Percentiles rank a stretch among this genome's conserved stretches.
Conservation (phyloP, 2,888 invertebrate genomes). For the Microctonus aethiopoides region DNA sequence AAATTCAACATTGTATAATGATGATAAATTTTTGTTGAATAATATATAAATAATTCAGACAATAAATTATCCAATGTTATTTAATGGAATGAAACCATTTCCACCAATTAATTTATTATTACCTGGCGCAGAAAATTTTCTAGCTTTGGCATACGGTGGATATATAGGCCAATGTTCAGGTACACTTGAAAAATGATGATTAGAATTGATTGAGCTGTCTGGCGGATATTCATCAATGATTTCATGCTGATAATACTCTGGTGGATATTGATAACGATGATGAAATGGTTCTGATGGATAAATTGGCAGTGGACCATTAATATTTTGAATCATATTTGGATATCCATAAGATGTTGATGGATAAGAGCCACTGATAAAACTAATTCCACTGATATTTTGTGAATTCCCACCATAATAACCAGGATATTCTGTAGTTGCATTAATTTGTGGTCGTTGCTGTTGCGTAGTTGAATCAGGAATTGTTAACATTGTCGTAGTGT, state of each 20-base stretch:
- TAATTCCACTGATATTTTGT: conserved; percentile 52
- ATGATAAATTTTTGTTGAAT: background rate
- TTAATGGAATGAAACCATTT: conserved; percentile 3
- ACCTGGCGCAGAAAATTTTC: conserved; percentile 3
- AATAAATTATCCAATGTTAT: background rate
- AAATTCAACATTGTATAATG: background rate
- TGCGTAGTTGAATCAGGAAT: conserved; percentile 10
- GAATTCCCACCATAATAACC: conserved; percentile 59
- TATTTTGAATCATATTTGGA: conserved; percentile 4
- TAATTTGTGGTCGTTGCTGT: conserved; percentile 18
- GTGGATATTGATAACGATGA: conserved; percentile 19
- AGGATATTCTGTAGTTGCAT: conserved; percentile 28
- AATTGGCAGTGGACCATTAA: conserved; percentile 22
- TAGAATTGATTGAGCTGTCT: conserved; percentile 12
- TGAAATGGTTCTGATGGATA: conserved; percentile 3
- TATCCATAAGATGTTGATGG: conserved; percentile 24
- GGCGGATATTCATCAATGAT: conserved; percentile 8
- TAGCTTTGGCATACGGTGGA: conserved; percentile 28
- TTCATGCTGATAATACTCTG: conserved; percentile 22
- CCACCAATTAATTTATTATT: background rate
- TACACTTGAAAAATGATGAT: conserved; percentile 2
- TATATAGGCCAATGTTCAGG: conserved; percentile 33
- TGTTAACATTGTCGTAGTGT: conserved; percentile 13
- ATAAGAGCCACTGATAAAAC: conserved; percentile 45
- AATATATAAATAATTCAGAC: too few relatives aligned